Evolutionary conservation across 2,113 vertebrate genomes (phyloP).

Genomic region (Rhinogobius similis): DNA sequence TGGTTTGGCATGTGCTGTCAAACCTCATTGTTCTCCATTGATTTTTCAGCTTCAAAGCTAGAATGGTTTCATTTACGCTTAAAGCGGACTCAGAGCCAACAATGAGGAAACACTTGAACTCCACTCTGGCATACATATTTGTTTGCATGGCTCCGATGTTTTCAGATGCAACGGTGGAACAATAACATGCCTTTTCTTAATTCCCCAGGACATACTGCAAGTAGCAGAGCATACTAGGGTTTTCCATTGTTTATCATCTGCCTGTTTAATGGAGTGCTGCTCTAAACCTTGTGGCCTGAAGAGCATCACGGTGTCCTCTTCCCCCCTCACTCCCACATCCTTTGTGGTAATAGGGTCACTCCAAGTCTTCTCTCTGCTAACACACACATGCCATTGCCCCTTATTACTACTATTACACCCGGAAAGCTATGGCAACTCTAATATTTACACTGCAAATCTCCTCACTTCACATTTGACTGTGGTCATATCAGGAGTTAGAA

Average conservation of each 20-base stretch:
- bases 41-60: conserved; percentile 64
- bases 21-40: conserved; percentile 18
- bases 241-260: conserved; percentile 45
- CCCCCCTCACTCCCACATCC: conserved; percentile 70
- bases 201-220: background rate
- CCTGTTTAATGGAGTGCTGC: conserved; percentile 46
- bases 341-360: conserved; percentile 69
- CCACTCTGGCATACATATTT: conserved; percentile 28
- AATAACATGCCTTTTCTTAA: background rate
- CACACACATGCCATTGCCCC: conserved; percentile 24
- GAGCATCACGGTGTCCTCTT: conserved; percentile 56
- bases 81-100: conserved; percentile 25
- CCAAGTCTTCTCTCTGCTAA: conserved; percentile 53
- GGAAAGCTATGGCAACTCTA: conserved; percentile 57
- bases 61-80: conserved; percentile 9
- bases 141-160: conserved; percentile 16
- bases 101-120: conserved; percentile 54
- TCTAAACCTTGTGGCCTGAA: conserved; percentile 31
- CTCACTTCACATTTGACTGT: conserved; percentile 52
- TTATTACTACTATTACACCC: conserved; percentile 37
- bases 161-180: conserved; percentile 26
- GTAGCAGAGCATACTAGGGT: conserved; percentile 2
- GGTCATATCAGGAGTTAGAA: conserved; percentile 60
- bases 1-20: background rate
- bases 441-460: conserved; percentile 49